These are phyloP conservation scores for Plectropomus leopardus DNA, from an alignment of 2,113 vertebrate species.

Conservation along the genomic window DNA sequence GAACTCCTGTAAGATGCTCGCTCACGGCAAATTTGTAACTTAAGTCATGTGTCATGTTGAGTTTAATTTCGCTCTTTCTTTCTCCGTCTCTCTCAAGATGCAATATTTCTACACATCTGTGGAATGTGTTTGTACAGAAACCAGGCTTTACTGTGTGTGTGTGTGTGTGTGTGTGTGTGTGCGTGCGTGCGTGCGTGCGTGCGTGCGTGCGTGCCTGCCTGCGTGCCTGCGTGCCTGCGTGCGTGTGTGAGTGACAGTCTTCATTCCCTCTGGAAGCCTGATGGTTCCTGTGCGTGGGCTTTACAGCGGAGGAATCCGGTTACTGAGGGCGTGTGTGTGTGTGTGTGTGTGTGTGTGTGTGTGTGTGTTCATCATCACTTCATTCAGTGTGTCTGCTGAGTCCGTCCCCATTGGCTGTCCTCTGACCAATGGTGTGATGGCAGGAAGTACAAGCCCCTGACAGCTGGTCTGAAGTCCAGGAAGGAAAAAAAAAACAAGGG, in stretches of 20 bases:
- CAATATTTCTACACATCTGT: conserved; percentile 7
- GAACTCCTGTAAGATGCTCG: too few relatives aligned
- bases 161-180: conserved; percentile 45
- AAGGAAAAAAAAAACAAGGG: conserved; percentile 35
- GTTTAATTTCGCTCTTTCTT: too few relatives aligned
- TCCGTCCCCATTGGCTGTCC: conserved; percentile 44
- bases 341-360: too few relatives aligned
- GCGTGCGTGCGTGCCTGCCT: too few relatives aligned
- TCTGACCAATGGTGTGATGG: conserved; percentile 49
- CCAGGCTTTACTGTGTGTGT: conserved; percentile 7
- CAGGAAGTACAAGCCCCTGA: conserved; percentile 66
- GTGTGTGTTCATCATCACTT: conserved; percentile 31
- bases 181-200: too few relatives aligned
- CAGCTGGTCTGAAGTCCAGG: conserved; percentile 51
- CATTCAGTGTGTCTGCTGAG: conserved; percentile 26
- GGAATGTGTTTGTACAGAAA: conserved; percentile 27
- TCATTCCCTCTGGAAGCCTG: background rate
- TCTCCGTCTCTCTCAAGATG: background rate
- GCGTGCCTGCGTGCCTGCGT: conserved; percentile 38
- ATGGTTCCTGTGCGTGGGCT: conserved; percentile 35
- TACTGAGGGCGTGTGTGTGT: conserved; percentile 2
- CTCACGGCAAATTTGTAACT: too few relatives aligned
- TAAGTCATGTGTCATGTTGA: too few relatives aligned
- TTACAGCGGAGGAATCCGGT: conserved; percentile 31
- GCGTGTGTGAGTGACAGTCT: conserved; percentile 1